These are phyloP conservation scores for Desoria tigrina DNA, from an alignment of 2,888 invertebrate species.

Conservation along the genomic window DNA sequence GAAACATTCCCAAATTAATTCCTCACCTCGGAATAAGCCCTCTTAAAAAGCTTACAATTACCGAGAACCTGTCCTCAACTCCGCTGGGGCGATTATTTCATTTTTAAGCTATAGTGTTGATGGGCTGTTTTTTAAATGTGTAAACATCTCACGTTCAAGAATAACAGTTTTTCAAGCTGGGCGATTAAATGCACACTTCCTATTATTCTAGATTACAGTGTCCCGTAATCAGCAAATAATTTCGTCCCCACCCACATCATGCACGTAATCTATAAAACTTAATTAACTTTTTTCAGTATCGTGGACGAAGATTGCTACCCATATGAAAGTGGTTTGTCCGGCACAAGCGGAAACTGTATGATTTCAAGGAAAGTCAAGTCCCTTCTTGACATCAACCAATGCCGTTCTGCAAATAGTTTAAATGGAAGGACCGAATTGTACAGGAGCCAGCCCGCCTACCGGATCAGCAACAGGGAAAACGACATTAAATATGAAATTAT, in stretches of 20 bases:
- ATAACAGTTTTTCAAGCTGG: neutral
- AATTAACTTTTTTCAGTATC: constrained; percentile 63
- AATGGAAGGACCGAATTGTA: constrained; percentile 54
- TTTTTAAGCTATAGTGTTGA: no score
- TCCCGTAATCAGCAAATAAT: no score
- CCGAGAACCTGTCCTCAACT: no score
- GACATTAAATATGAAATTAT: constrained; percentile 91
- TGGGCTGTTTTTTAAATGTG: no score
- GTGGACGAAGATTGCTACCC: constrained; percentile 85
- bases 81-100: no score
- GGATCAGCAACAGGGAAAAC: constrained; percentile 66
- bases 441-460: constrained; percentile 66
- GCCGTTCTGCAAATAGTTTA: constrained; percentile 43
- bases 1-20: no score
- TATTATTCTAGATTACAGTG: no score
- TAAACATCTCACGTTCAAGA: no score
- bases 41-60: no score
- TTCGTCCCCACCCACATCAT: neutral
- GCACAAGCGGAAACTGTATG: constrained; percentile 66
- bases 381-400: constrained; percentile 48
- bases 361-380: constrained; percentile 60
- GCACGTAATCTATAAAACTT: neutral
- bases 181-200: neutral
- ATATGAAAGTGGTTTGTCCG: constrained; percentile 64
- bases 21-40: no score